Evolutionary conservation across 2,797 vertebrate genomes (phyloP).

Genomic region (Macropodus opercularis): DNA sequence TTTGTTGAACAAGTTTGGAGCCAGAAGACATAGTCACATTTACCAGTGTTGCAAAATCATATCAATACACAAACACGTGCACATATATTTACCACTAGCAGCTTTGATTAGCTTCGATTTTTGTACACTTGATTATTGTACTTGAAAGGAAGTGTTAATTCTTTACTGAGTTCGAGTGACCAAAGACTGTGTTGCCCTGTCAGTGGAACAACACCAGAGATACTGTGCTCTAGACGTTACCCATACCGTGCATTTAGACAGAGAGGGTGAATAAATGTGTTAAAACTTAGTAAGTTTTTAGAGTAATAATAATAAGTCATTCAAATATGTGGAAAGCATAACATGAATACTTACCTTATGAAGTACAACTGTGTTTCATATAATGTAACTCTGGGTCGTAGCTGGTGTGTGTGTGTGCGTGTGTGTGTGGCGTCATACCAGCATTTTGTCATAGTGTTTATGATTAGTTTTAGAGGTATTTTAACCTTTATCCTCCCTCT

Average conservation of each 20-base stretch:
- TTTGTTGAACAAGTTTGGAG: conserved; percentile 3
- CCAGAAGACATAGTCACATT: conserved; percentile 20
- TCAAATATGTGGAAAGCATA: conserved; percentile 26
- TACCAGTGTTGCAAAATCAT: conserved; percentile 1
- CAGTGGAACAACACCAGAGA: conserved; percentile 17
- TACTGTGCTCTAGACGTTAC: conserved; percentile 29
- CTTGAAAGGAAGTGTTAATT: conserved; percentile 59
- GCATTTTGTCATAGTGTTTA: conserved; percentile 35
- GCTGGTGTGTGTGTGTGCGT: too few relatives aligned
- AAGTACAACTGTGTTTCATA: conserved; percentile 9
- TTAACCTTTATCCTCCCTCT: conserved; percentile 8
- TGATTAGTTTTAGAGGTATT: conserved; percentile 13
- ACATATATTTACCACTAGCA: conserved; percentile 25
- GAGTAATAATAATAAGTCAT: conserved; percentile 45
- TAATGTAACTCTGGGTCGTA: conserved; percentile 20
- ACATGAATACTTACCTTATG: conserved; percentile 18
- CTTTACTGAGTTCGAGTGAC: conserved; percentile 70
- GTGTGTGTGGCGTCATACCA: conserved; percentile 11
- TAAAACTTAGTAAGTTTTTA: conserved; percentile 23
- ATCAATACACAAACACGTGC: background rate
- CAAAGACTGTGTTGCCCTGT: conserved; percentile 78
- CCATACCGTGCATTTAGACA: background rate
- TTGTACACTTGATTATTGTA: conserved; percentile 42
- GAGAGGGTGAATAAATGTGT: conserved; percentile 4
- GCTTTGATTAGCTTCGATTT: conserved; percentile 34